Percentiles rank a stretch among this genome's conserved stretches.
These are phyloP conservation scores for Plotosus lineatus DNA, from an alignment of 2,113 vertebrate species.

Conservation along the genomic window DNA sequence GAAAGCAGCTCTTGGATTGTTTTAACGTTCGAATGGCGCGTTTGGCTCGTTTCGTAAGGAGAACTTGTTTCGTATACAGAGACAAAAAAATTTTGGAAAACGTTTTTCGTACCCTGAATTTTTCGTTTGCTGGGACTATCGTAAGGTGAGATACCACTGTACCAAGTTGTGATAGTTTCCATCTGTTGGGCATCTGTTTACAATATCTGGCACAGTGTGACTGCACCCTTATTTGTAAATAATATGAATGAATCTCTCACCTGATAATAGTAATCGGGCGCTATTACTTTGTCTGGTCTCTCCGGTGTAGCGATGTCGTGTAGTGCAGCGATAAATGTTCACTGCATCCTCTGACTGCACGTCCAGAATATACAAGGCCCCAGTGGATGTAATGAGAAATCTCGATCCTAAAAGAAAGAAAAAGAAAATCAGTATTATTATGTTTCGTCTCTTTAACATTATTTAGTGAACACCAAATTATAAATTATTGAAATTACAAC, in stretches of 20 bases:
- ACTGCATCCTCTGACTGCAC: slow-evolving; percentile 97
- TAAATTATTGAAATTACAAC: neutral
- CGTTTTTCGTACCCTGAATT: too few species aligned
- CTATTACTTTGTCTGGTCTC: slow-evolving; percentile 99
- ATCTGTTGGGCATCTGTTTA: too few species aligned
- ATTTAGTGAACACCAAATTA: neutral
- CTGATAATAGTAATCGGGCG: slow-evolving; percentile 94
- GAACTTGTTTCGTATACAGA: too few species aligned
- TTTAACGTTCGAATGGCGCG: too few species aligned
- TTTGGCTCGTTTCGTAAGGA: too few species aligned
- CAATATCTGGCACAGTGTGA: too few species aligned
- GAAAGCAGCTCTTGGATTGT: too few species aligned
- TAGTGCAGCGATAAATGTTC: slow-evolving; percentile 98
- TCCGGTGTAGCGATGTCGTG: slow-evolving; percentile 94
- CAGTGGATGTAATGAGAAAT: slow-evolving; percentile 98
- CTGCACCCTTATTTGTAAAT: too few species aligned
- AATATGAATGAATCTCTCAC: slow-evolving; percentile 63
- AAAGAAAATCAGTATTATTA: slow-evolving; percentile 5
- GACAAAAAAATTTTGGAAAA: too few species aligned
- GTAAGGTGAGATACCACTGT: too few species aligned
- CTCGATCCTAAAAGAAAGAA: slow-evolving; percentile 83
- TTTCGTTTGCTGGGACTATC: too few species aligned
- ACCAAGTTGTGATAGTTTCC: too few species aligned
- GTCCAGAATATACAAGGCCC: slow-evolving; percentile 99
- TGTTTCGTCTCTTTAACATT: neutral